Conservation (phyloP, 2,888 invertebrate genomes). For the Tetranychus piercei region DNA sequence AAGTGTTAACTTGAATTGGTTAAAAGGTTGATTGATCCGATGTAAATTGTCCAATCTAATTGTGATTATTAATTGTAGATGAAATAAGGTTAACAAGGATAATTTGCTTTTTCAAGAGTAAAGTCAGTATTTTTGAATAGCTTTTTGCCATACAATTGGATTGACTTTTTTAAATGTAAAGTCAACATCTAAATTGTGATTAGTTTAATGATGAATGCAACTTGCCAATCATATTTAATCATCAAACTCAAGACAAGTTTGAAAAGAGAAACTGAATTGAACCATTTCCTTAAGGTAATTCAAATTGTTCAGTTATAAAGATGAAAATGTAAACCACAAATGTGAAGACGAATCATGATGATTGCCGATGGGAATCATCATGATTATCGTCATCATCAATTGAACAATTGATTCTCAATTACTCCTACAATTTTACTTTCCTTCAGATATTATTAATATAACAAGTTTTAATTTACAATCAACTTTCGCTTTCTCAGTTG, state of each 20-base stretch:
- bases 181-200: background rate
- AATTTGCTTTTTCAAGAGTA: no score
- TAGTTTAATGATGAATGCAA: background rate
- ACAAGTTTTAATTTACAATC: background rate
- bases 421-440: background rate
- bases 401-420: background rate
- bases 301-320: background rate
- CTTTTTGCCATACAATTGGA: no score
- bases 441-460: background rate
- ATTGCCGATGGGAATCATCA: background rate
- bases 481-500: background rate
- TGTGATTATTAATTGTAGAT: no score
- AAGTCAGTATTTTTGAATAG: no score
- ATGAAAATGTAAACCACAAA: background rate
- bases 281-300: background rate
- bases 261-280: background rate
- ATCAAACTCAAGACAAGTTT: background rate
- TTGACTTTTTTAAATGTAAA: background rate
- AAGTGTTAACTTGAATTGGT: no score
- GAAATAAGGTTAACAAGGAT: no score
- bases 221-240: background rate
- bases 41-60: no score
- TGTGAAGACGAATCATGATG: background rate
- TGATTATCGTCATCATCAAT: background rate
- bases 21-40: no score